Conservation (phyloP, 1,140 invertebrate genomes). For the Aphis gossypii region DNA sequence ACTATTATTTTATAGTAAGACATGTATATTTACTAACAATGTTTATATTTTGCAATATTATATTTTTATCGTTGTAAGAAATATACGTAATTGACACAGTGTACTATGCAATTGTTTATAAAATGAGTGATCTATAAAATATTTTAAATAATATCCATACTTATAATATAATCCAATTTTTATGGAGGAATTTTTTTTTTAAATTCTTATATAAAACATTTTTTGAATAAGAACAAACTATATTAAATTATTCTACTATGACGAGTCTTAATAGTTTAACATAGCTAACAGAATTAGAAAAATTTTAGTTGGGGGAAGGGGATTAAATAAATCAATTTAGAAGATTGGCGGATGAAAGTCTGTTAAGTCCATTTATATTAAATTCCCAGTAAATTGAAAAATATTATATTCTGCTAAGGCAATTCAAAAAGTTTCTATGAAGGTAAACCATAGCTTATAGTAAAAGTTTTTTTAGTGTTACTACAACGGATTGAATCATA, state of each 20-base stretch:
- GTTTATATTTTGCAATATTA: not conserved
- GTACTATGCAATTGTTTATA: not conserved
- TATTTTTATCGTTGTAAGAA: not conserved
- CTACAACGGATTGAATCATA: not conserved
- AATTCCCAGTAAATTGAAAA: not conserved
- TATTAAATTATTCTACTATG: not conserved
- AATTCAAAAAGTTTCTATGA: not conserved
- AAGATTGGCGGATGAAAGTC: not conserved
- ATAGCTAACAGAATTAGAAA: not conserved
- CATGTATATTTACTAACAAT: no score
- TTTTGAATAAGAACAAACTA: not conserved
- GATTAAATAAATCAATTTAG: conserved; percentile 14
- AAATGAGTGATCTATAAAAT: not conserved
- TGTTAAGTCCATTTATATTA: conserved; percentile 21
- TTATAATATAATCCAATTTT: not conserved
- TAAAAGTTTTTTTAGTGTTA: not conserved
- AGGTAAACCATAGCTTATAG: not conserved
- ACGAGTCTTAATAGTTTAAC: not conserved
- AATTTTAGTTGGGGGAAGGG: not conserved
- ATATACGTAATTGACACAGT: not conserved
- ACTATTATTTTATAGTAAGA: no score
- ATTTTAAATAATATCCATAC: not conserved
- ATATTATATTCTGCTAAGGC: not conserved
- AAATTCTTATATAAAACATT: not conserved
- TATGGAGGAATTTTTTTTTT: not conserved